phyloP scores from a whole-genome alignment of 1,140 invertebrate genomes.

The Coelopa frigida region DNA sequence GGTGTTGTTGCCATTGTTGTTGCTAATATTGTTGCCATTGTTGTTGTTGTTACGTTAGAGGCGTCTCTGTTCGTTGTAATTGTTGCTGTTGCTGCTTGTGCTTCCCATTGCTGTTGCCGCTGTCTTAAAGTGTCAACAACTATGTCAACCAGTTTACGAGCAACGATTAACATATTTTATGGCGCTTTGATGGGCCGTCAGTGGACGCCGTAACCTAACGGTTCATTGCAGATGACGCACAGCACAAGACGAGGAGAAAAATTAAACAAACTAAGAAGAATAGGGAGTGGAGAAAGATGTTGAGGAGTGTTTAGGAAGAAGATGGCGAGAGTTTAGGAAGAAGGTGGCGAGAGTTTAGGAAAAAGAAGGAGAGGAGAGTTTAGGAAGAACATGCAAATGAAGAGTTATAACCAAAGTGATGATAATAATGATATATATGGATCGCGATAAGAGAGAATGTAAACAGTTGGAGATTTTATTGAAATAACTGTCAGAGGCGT shows the following conservation, averaged over 20 bases:
- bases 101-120: too few relatives aligned
- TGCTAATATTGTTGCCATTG: too few relatives aligned
- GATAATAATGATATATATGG: not conserved
- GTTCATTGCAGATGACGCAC: too few relatives aligned
- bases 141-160: too few relatives aligned
- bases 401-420: not conserved
- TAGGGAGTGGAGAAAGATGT: not conserved
- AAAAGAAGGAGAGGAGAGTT: not conserved
- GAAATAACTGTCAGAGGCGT: not conserved
- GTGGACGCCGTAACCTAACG: too few relatives aligned
- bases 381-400: not conserved
- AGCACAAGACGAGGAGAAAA: not conserved
- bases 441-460: not conserved
- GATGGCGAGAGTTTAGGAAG: not conserved
- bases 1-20: too few relatives aligned
- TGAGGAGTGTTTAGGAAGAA: not conserved
- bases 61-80: too few relatives aligned
- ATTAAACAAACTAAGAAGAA: not conserved
- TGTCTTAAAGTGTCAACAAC: too few relatives aligned
- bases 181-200: too few relatives aligned
- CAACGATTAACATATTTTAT: too few relatives aligned
- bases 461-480: not conserved
- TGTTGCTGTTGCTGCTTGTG: too few relatives aligned
- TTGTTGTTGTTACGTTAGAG: too few relatives aligned
- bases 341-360: not conserved